A percentile compares a stretch with the other conserved stretches of the same genome.
These are phyloP conservation scores for Peromyscus nudipes DNA, from an alignment of 2,797 vertebrate species.

Conservation along the genomic window DNA sequence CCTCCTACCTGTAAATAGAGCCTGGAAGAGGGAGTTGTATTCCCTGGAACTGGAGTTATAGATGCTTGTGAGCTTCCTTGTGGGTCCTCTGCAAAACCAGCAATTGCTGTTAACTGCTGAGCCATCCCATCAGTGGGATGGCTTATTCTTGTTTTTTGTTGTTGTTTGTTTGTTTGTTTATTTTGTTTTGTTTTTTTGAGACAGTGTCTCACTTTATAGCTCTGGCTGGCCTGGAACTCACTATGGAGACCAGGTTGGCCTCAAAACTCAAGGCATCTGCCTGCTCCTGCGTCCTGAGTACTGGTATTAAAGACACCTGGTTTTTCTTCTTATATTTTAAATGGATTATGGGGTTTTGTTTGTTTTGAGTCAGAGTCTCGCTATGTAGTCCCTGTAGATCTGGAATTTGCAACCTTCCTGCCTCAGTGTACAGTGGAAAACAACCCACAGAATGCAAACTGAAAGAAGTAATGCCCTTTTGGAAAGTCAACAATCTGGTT, in stretches of 20 bases:
- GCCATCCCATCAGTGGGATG: too few species aligned
- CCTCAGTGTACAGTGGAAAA: constrained; percentile 45
- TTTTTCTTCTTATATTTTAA: background rate
- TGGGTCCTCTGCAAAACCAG: too few species aligned
- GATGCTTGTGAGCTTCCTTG: too few species aligned
- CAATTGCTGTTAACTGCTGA: too few species aligned
- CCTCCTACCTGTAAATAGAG: background rate
- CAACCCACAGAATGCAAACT: background rate
- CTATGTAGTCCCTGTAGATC: background rate
- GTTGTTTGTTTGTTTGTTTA: too few species aligned
- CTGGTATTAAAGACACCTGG: background rate
- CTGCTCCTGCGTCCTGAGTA: background rate
- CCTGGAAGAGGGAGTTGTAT: too few species aligned
- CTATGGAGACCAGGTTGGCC: too few species aligned
- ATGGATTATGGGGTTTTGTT: background rate
- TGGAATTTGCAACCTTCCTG: background rate
- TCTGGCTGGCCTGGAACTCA: background rate
- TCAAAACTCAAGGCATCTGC: too few species aligned
- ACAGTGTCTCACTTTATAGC: too few species aligned
- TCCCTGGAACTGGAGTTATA: too few species aligned
- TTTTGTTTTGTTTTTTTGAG: too few species aligned
- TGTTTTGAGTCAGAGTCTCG: background rate
- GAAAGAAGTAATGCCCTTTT: constrained; percentile 10
- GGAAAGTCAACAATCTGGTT: constrained; percentile 22
- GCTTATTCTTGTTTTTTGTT: too few species aligned